Base-by-base conservation (phyloP, 2,797 vertebrate species). In the Allobates femoralis region DNA sequence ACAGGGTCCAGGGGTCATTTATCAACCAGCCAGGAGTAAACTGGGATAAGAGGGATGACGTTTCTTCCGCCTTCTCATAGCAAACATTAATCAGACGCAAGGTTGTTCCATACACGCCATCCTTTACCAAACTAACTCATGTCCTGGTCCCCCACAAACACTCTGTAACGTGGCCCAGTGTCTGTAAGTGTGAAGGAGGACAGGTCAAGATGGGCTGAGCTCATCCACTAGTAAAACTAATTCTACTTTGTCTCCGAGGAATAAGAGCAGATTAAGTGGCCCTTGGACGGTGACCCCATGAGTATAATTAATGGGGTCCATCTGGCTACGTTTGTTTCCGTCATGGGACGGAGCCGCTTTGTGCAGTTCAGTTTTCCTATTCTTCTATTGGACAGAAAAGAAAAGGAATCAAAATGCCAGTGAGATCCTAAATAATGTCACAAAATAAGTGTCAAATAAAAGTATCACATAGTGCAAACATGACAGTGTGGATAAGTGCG, bases 11-110 rank as follows among this genome's bases (percentile, higher is more conserved):
- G 74, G 81, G 56, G 23, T 84, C 76, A 80, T 87, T 66, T 87
- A 84, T 87, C 81, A 87, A 51, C 28, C 5, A 37, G 56, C 37
- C 11, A 58, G 34, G 55, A 77, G 77, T 37, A 19, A 62, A 55
- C 46, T 64, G 34, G 79, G 8, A 51, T 64, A 86, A 79, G 80
- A 78, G 66, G 66, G 67, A 87, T 73, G 53, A 69, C 51, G 77
- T 62, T 73, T 84, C 74, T 12, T 32, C 64, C 73, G 51, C 71
- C 51, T 77, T 87, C 80, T 83, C 86, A 87, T 87, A 87, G 86
- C 86, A 87, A 84, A 87, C 76, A 87, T 81, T 75, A 84, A 80
- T 87, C 82, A 87, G 66, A 37, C 62, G 69, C 67, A 75, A 84
- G 76, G 62, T 67, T 80, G 69, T 71, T 71, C 73, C 46, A 16